A percentile compares a stretch with the other conserved stretches of the same genome.
Conservation (phyloP, 2,888 invertebrate genomes). For the Troides aeacus region DNA sequence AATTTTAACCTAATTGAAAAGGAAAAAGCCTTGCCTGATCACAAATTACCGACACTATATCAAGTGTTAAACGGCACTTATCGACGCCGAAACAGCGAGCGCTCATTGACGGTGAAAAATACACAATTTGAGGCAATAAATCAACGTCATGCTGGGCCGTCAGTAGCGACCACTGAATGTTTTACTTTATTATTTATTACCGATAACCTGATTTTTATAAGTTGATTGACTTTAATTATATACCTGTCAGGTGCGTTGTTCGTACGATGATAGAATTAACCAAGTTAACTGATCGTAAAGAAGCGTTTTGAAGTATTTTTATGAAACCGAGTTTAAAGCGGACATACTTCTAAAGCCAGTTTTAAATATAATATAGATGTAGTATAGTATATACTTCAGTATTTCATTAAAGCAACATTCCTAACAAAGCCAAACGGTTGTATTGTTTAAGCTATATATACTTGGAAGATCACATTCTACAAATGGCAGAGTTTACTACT, state of each 20-base stretch:
- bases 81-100: conserved; percentile 71
- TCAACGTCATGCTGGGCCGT: conserved; percentile 58
- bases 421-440: too few species aligned
- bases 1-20: conserved; percentile 77
- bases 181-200: conserved; percentile 72
- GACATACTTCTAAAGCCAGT: neutral
- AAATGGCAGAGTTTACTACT: too few species aligned
- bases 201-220: conserved; percentile 58
- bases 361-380: neutral
- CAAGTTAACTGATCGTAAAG: neutral
- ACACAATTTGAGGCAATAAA: conserved; percentile 78
- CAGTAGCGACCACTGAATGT: conserved; percentile 60
- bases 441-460: too few species aligned
- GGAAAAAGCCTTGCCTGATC: conserved; percentile 66
- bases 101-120: conserved; percentile 74
- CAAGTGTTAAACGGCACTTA: conserved; percentile 79
- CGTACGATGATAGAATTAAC: conserved; percentile 9
- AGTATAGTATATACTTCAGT: too few species aligned
- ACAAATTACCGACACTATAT: conserved; percentile 79
- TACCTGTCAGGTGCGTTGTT: conserved; percentile 31
- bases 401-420: too few species aligned
- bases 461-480: too few species aligned
- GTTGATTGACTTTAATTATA: conserved; percentile 56
- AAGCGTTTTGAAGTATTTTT: neutral
- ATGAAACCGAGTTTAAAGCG: neutral